These are phyloP conservation scores for Myxocyprinus asiaticus DNA, from an alignment of 2,113 vertebrate species.

Conservation along the genomic window DNA sequence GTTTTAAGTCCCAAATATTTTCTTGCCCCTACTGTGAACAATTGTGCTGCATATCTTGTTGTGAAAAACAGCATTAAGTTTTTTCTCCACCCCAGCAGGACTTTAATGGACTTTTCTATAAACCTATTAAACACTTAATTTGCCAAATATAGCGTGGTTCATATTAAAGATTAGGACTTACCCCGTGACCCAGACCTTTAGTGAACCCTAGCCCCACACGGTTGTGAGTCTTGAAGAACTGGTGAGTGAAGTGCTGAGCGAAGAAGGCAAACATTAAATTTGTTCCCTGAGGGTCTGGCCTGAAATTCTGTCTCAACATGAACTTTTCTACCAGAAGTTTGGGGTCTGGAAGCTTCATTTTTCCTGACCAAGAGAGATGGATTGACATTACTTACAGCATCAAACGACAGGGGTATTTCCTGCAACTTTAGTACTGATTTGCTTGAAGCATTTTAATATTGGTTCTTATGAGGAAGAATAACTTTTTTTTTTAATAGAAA, in stretches of 20 bases:
- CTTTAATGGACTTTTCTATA: too few relatives aligned
- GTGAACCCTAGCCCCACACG: conserved; percentile 84
- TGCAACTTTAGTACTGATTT: neutral
- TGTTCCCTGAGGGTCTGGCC: conserved; percentile 84
- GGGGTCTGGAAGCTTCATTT: conserved; percentile 80
- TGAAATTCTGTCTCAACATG: conserved; percentile 80
- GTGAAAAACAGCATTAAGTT: too few relatives aligned
- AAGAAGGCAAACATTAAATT: conserved; percentile 97
- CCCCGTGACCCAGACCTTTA: conserved; percentile 88
- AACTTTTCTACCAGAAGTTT: conserved; percentile 76
- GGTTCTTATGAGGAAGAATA: too few relatives aligned
- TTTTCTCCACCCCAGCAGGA: too few relatives aligned
- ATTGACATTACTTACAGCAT: neutral
- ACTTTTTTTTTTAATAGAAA: neutral
- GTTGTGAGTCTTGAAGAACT: conserved; percentile 91
- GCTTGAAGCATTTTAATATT: neutral
- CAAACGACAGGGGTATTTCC: neutral
- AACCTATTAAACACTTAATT: too few relatives aligned
- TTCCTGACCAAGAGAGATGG: conserved; percentile 72
- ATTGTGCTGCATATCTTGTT: too few relatives aligned
- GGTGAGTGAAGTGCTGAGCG: conserved; percentile 96
- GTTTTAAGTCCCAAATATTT: too few relatives aligned
- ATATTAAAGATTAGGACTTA: conserved; percentile 66
- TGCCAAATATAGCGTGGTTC: neutral
- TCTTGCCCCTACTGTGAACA: too few relatives aligned